Percentiles rank a stretch among this genome's conserved stretches.
phyloP scores from a whole-genome alignment of 2,888 invertebrate species.

The Agriopis marginaria region DNA sequence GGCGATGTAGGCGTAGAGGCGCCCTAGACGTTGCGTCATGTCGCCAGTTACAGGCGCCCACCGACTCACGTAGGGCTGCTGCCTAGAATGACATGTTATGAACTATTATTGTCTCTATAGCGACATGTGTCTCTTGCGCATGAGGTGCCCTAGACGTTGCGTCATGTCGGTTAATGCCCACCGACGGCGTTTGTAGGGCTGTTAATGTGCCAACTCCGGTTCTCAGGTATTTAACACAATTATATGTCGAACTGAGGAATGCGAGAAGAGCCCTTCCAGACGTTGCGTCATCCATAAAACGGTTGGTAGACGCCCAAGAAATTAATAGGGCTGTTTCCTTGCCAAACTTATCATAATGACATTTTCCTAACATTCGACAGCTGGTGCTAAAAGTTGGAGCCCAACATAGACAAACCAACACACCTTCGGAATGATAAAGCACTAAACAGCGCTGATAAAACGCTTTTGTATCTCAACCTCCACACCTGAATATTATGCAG shows the following conservation, averaged over 20 bases:
- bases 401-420: neutral
- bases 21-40: slow-evolving; percentile 43
- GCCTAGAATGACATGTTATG: neutral
- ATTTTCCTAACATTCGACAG: neutral
- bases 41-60: slow-evolving; percentile 31
- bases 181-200: slow-evolving; percentile 29
- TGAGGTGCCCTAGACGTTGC: slow-evolving; percentile 24
- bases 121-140: slow-evolving; percentile 13
- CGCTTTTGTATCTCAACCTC: slow-evolving; percentile 12
- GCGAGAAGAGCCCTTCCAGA: slow-evolving; percentile 20
- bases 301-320: slow-evolving; percentile 27
- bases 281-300: slow-evolving; percentile 11
- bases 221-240: slow-evolving; percentile 15
- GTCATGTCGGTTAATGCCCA: slow-evolving; percentile 26
- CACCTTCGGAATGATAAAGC: neutral
- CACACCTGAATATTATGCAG: neutral
- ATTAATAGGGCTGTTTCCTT: slow-evolving; percentile 21
- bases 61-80: slow-evolving; percentile 35
- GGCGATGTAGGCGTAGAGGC: slow-evolving; percentile 30
- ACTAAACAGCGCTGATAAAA: neutral
- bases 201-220: slow-evolving; percentile 25
- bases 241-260: slow-evolving; percentile 21
- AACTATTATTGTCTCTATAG: slow-evolving; percentile 15
- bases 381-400: neutral
- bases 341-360: neutral